Evolutionary conservation across 2,888 invertebrate genomes (phyloP).

Genomic region (Plagiodera versicolora): DNA sequence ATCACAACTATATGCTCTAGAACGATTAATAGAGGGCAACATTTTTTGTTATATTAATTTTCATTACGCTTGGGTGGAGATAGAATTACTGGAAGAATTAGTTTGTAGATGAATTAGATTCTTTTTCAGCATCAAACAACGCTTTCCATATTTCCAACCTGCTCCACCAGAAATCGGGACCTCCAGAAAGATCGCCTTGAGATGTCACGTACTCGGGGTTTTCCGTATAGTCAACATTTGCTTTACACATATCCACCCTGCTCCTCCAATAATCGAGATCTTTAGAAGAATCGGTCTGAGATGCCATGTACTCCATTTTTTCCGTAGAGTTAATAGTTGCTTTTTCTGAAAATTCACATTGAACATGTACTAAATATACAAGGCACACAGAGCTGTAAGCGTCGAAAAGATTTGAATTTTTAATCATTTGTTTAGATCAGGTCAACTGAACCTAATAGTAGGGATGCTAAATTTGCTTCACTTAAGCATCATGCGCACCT

Average conservation of each 20-base stretch:
- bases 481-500: too few species aligned
- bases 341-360: slow-evolving; percentile 35
- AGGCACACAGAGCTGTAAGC: too few species aligned
- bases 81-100: not conserved
- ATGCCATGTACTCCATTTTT: slow-evolving; percentile 20
- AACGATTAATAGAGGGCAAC: not conserved
- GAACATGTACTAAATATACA: too few species aligned
- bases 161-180: slow-evolving; percentile 47
- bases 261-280: slow-evolving; percentile 47
- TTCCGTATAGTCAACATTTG: slow-evolving; percentile 23
- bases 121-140: slow-evolving; percentile 35
- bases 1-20: not conserved
- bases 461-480: too few species aligned
- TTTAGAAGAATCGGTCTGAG: slow-evolving; percentile 19
- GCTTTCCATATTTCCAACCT: slow-evolving; percentile 46
- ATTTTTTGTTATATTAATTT: not conserved
- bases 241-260: too few species aligned
- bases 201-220: slow-evolving; percentile 20
- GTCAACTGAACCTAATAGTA: too few species aligned
- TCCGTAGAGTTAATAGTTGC: slow-evolving; percentile 26
- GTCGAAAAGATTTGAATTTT: too few species aligned
- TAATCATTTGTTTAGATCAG: too few species aligned
- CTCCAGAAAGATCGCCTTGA: slow-evolving; percentile 22
- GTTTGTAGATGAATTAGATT: not conserved
- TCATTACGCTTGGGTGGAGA: not conserved